Conservation (phyloP, 2,797 vertebrate species). For the Pipistrellus kuhlii region DNA sequence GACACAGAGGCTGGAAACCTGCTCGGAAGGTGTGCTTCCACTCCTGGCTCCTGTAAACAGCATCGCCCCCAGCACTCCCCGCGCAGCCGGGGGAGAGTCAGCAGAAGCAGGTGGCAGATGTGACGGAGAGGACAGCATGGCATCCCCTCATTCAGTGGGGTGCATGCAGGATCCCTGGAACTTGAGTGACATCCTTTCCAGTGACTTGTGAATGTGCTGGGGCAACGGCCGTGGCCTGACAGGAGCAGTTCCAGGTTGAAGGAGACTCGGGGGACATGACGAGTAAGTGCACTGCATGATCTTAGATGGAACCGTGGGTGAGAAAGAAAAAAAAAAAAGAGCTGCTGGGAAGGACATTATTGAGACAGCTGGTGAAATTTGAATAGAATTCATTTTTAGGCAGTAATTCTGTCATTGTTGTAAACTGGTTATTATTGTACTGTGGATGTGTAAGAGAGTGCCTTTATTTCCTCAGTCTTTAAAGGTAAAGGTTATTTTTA, state of each 20-base stretch:
- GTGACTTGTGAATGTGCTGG: no score
- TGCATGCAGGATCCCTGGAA: background rate
- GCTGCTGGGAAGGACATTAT: background rate
- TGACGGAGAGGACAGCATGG: background rate
- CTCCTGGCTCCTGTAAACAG: background rate
- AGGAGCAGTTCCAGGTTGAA: background rate
- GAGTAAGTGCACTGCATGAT: background rate
- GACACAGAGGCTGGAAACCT: background rate
- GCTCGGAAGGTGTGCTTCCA: background rate
- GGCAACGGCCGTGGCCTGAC: background rate
- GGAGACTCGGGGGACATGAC: background rate
- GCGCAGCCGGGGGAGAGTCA: background rate
- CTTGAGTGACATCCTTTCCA: background rate
- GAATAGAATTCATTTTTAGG: background rate
- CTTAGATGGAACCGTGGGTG: background rate
- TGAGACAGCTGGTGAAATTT: background rate
- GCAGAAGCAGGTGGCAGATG: constrained; percentile 34
- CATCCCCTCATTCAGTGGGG: background rate
- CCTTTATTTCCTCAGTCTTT: constrained; percentile 1
- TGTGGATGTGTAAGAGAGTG: background rate
- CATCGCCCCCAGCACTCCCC: background rate
- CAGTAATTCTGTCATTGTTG: background rate
- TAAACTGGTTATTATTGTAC: background rate
- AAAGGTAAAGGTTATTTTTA: background rate
- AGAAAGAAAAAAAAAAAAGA: background rate